phyloP scores from a whole-genome alignment of 2,888 invertebrate genomes.

The Arctia plantaginis region DNA sequence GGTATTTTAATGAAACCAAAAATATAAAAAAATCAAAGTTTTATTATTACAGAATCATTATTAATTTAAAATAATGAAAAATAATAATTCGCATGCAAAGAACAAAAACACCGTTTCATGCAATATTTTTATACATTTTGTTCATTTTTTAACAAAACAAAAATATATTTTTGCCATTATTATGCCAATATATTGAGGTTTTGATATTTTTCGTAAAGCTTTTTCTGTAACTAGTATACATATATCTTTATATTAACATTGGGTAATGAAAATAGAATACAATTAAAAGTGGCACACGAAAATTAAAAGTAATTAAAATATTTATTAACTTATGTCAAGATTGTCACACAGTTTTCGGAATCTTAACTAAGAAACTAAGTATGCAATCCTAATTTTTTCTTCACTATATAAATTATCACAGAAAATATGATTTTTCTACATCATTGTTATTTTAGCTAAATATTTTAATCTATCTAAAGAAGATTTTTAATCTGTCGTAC shows the following conservation, averaged over 20 bases:
- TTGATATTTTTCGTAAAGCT: conserved; percentile 40
- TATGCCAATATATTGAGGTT: conserved; percentile 47
- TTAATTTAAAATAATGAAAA: conserved; percentile 60
- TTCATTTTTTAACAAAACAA: conserved; percentile 61
- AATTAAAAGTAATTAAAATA: conserved; percentile 34
- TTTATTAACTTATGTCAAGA: conserved; percentile 28
- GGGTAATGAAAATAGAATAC: conserved; percentile 23
- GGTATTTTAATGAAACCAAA: conserved; percentile 28
- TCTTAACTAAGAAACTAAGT: conserved; percentile 49
- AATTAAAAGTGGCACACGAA: conserved; percentile 49
- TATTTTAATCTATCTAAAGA: conserved; percentile 50
- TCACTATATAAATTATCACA: conserved; percentile 70
- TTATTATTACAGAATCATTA: conserved; percentile 47
- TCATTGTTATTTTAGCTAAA: conserved; percentile 50
- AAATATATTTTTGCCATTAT: conserved; percentile 46
- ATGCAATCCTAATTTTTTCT: conserved; percentile 56
- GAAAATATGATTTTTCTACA: conserved; percentile 65
- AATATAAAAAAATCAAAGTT: conserved; percentile 46
- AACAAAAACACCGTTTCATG: conserved; percentile 80
- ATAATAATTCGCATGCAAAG: conserved; percentile 72
- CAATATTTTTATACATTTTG: conserved; percentile 73
- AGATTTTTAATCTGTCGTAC: conserved; percentile 26
- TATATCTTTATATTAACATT: conserved; percentile 45
- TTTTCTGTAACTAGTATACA: conserved; percentile 32
- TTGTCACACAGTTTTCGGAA: conserved; percentile 38